Evolutionary conservation across 2,888 invertebrate genomes (phyloP).

Genomic region (Cephonodes hylas): DNA sequence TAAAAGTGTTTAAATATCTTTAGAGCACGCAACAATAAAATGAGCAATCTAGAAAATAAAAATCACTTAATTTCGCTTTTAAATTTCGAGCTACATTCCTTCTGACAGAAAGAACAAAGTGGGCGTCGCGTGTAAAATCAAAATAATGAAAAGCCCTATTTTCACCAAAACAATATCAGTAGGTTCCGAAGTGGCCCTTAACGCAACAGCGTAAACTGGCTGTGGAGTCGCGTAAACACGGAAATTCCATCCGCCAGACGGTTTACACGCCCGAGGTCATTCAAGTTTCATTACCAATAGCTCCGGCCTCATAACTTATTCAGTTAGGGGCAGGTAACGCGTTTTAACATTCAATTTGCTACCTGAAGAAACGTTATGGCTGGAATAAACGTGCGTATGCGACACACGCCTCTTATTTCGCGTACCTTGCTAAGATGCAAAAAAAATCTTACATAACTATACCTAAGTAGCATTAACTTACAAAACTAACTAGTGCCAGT

Average conservation of each 20-base stretch:
- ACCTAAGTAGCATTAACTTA: too few species aligned
- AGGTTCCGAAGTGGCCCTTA: slow-evolving; percentile 49
- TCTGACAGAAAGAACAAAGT: neutral
- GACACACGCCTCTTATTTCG: slow-evolving; percentile 24
- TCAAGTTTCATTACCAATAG: slow-evolving; percentile 78
- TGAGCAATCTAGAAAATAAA: neutral
- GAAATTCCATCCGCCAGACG: slow-evolving; percentile 60
- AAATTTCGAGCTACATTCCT: neutral
- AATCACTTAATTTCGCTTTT: neutral
- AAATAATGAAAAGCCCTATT: slow-evolving; percentile 14
- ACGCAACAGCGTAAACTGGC: slow-evolving; percentile 49
- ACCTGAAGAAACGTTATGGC: slow-evolving; percentile 62
- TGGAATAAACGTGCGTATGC: slow-evolving; percentile 38
- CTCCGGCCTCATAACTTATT: slow-evolving; percentile 74
- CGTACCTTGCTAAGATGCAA: too few species aligned
- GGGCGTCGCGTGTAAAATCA: slow-evolving; percentile 6
- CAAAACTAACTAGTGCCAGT: too few species aligned
- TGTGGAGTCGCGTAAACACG: slow-evolving; percentile 55
- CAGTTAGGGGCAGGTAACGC: slow-evolving; percentile 73
- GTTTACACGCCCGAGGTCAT: slow-evolving; percentile 66
- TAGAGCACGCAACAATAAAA: neutral
- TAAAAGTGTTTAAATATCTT: neutral
- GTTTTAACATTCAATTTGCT: slow-evolving; percentile 77
- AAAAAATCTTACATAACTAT: too few species aligned
- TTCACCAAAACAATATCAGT: slow-evolving; percentile 36